phyloP scores from a whole-genome alignment of 2,113 vertebrate species.

The Dinomys branickii region DNA sequence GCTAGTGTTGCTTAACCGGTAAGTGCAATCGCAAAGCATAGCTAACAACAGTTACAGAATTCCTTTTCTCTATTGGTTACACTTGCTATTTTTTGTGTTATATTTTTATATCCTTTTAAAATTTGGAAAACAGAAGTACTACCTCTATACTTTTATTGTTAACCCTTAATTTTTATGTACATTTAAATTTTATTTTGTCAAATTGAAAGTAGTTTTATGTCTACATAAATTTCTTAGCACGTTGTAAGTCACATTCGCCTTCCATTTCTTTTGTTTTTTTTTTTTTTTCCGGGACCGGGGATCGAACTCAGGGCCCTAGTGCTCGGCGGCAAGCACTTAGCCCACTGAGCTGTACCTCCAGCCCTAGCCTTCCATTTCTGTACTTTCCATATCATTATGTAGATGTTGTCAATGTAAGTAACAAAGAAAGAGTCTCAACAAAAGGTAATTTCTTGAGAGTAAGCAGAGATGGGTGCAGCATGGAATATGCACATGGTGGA shows the following conservation, averaged over 20 bases:
- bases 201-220: not conserved
- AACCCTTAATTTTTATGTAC: not conserved
- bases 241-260: too few species aligned
- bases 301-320: too few species aligned
- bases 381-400: not conserved
- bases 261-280: too few species aligned
- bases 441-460: not conserved
- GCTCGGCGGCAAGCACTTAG: too few species aligned
- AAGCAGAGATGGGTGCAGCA: not conserved
- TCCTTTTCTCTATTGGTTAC: not conserved
- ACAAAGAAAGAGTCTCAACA: not conserved
- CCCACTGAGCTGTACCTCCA: too few species aligned
- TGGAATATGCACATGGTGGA: not conserved
- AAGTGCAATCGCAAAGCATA: not conserved
- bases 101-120: not conserved
- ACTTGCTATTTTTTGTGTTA: not conserved
- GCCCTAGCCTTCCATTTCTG: not conserved
- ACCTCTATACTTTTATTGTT: not conserved
- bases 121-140: not conserved
- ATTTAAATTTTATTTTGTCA: not conserved
- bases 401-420: not conserved
- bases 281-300: too few species aligned
- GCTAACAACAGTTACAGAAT: not conserved
- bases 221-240: not conserved
- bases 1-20: too few species aligned